These are phyloP conservation scores for Neodontobutis hainanensis DNA, from an alignment of 2,113 vertebrate species.

Conservation along the genomic window DNA sequence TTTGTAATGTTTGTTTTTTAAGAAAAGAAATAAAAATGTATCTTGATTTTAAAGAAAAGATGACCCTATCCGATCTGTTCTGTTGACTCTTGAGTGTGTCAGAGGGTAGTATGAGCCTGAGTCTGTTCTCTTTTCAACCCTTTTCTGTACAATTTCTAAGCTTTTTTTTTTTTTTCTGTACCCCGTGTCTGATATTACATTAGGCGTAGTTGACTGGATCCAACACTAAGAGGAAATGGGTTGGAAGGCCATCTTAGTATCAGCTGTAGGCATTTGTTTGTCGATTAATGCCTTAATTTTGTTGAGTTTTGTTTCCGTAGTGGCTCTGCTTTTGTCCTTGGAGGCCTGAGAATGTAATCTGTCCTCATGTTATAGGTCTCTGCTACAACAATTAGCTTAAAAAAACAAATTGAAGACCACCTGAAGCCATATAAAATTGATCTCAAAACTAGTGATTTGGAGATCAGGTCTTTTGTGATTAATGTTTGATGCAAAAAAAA, in stretches of 20 bases:
- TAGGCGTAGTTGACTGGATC: constrained; percentile 15
- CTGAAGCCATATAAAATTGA: constrained; percentile 65
- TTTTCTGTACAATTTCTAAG: background rate
- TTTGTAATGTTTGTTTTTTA: constrained; percentile 87
- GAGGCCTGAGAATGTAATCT: constrained; percentile 64
- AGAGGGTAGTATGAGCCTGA: constrained; percentile 12
- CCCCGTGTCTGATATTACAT: constrained; percentile 6
- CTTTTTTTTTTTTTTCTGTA: constrained; percentile 10
- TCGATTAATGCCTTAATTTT: constrained; percentile 71
- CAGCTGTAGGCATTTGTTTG: constrained; percentile 43
- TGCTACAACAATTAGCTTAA: constrained; percentile 38
- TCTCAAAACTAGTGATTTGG: constrained; percentile 57
- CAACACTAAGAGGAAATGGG: constrained; percentile 14
- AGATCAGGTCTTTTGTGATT: constrained; percentile 48
- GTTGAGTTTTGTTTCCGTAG: constrained; percentile 33
- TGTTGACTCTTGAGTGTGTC: constrained; percentile 30
- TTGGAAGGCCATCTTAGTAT: constrained; percentile 27
- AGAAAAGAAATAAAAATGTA: constrained; percentile 84
- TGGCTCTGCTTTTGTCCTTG: constrained; percentile 33
- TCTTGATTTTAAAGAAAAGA: constrained; percentile 83
- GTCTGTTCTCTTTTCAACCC: background rate
- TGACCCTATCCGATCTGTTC: constrained; percentile 73
- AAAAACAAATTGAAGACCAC: constrained; percentile 38
- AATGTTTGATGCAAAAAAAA: constrained; percentile 48
- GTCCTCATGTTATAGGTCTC: constrained; percentile 51